These are phyloP conservation scores for Colletes latitarsis DNA, from an alignment of 1,140 invertebrate species.

Conservation along the genomic window DNA sequence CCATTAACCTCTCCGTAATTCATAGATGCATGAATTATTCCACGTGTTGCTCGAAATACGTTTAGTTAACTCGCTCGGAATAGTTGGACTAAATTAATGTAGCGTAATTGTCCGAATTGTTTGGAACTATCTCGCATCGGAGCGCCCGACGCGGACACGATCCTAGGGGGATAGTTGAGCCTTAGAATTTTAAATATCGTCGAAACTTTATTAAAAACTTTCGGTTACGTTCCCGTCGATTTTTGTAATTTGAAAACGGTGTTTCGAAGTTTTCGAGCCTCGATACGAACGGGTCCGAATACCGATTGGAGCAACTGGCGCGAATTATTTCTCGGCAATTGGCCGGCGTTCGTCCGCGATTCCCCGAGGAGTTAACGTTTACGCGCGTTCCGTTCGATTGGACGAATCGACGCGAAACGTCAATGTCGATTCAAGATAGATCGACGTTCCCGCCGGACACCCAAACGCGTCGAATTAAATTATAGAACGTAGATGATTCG, in stretches of 20 bases:
- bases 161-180: no score
- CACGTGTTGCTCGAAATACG: conserved; percentile 43
- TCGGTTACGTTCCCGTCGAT: no score
- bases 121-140: background rate
- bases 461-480: conserved; percentile 4
- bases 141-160: background rate
- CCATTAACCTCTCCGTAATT: conserved; percentile 23
- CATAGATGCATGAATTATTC: conserved; percentile 35
- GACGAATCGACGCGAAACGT: background rate
- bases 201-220: no score
- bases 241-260: no score
- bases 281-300: no score
- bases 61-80: conserved; percentile 7
- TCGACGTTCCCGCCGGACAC: background rate
- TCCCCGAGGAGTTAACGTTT: background rate
- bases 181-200: no score
- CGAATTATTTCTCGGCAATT: background rate
- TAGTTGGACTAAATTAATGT: conserved; percentile 34
- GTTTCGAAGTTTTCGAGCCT: no score
- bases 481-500: background rate
- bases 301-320: background rate
- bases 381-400: background rate
- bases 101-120: conserved; percentile 17
- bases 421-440: background rate
- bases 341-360: background rate